Conservation (phyloP, 35 echinoderm and acorn worm species). For the Amphiura filiformis region DNA sequence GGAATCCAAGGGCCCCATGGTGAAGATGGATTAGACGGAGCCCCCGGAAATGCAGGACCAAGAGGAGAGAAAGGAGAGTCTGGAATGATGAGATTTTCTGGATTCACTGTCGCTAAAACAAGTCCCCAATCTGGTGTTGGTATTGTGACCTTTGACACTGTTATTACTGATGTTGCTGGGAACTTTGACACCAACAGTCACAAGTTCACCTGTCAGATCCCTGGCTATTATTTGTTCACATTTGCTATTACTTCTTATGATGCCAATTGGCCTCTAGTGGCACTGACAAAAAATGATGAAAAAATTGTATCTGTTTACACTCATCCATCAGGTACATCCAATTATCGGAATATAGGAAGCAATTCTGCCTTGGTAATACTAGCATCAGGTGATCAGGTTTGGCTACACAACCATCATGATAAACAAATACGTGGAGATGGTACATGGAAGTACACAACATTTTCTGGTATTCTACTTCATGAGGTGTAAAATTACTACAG, state of each 20-base stretch:
- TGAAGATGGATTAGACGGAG: neutral
- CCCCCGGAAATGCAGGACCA: neutral
- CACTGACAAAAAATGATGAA: neutral
- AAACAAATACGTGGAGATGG: neutral
- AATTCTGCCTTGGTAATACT: neutral
- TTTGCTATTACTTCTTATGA: neutral
- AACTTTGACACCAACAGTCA: neutral
- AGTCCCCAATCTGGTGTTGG: neutral
- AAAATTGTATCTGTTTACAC: neutral
- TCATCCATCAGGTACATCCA: neutral
- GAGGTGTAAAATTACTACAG: no score
- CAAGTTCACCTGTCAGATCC: neutral
- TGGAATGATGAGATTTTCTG: neutral
- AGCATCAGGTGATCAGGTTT: neutral
- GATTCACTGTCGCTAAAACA: neutral
- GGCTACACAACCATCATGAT: neutral
- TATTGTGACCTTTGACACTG: conserved; percentile 3
- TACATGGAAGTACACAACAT: neutral
- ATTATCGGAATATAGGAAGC: neutral
- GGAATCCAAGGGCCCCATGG: neutral
- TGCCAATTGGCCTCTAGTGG: neutral
- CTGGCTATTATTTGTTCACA: neutral
- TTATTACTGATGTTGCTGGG: neutral
- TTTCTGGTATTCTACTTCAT: neutral
- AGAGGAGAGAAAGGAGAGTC: conserved; percentile 4